Percentiles rank a stretch among this genome's conserved stretches.
phyloP scores from a whole-genome alignment of 1,140 invertebrate genomes.

The Theocolax elegans region DNA sequence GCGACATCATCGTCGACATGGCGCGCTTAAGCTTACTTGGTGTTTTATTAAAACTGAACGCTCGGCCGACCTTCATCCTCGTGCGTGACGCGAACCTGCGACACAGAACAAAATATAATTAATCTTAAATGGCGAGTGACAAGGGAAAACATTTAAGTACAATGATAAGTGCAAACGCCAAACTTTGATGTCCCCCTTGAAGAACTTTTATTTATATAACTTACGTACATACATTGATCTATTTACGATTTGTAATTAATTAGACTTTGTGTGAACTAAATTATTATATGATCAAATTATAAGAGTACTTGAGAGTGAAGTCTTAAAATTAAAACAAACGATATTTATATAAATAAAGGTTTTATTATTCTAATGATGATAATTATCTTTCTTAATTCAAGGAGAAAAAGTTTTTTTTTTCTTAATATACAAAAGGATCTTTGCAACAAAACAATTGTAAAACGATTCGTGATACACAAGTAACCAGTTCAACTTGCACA shows the following conservation, averaged over 20 bases:
- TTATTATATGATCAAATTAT: too few relatives aligned
- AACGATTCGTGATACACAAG: constrained; percentile 42
- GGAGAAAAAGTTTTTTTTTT: constrained; percentile 50
- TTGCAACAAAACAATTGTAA: constrained; percentile 35
- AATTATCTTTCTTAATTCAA: too few relatives aligned
- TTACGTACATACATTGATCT: too few relatives aligned
- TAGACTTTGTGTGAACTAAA: too few relatives aligned
- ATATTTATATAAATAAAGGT: too few relatives aligned
- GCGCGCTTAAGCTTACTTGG: constrained; percentile 92
- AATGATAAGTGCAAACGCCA: constrained; percentile 41
- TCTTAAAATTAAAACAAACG: too few relatives aligned
- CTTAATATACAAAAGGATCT: constrained; percentile 36
- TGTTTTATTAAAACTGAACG: constrained; percentile 94
- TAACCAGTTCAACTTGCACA: constrained; percentile 53
- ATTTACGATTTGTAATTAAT: too few relatives aligned
- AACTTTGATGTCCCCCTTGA: constrained; percentile 47
- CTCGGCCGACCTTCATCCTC: constrained; percentile 88
- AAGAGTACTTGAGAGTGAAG: too few relatives aligned
- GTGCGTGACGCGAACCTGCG: constrained; percentile 83
- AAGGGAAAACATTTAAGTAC: background rate
- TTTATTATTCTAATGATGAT: too few relatives aligned
- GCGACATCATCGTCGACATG: constrained; percentile 94
- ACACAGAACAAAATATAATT: constrained; percentile 6
- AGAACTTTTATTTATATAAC: background rate
- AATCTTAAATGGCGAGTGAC: background rate